Evolutionary conservation across 2,888 invertebrate species (phyloP).

Genomic region (Apamea anceps): DNA sequence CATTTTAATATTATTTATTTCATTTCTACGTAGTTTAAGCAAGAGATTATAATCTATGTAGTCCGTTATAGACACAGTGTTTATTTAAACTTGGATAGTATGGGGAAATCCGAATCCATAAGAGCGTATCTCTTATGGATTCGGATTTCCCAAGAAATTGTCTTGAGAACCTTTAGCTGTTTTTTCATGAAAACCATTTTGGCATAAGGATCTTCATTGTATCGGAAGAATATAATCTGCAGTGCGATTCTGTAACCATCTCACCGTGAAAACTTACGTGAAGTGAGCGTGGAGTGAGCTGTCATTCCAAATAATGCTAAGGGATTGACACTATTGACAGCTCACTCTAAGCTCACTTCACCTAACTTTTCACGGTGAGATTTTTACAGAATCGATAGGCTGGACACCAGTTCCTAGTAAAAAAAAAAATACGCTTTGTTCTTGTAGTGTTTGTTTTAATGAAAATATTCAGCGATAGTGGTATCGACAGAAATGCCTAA

Average conservation of each 20-base stretch:
- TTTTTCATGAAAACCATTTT: background rate
- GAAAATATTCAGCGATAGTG: constrained; percentile 5
- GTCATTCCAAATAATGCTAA: too few species aligned
- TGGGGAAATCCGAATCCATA: background rate
- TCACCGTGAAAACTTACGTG: too few species aligned
- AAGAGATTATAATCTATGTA: background rate
- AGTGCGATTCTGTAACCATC: too few species aligned
- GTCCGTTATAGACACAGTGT: background rate
- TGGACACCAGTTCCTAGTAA: background rate
- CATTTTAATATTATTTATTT: background rate
- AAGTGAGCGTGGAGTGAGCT: too few species aligned
- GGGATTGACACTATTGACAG: too few species aligned
- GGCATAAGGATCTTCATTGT: too few species aligned
- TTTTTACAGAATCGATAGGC: too few species aligned
- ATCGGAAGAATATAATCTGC: background rate
- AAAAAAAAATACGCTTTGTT: background rate
- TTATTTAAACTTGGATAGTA: background rate
- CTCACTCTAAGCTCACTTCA: too few species aligned
- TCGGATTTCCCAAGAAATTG: background rate
- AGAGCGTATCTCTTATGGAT: too few species aligned
- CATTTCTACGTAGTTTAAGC: background rate
- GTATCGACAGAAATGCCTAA: background rate
- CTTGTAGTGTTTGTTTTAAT: background rate
- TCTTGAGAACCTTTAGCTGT: background rate
- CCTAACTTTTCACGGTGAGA: too few species aligned